Percentiles rank a stretch among this genome's conserved stretches.
These are phyloP conservation scores for Mirza zaza DNA, from an alignment of 2,113 vertebrate species.

Conservation along the genomic window DNA sequence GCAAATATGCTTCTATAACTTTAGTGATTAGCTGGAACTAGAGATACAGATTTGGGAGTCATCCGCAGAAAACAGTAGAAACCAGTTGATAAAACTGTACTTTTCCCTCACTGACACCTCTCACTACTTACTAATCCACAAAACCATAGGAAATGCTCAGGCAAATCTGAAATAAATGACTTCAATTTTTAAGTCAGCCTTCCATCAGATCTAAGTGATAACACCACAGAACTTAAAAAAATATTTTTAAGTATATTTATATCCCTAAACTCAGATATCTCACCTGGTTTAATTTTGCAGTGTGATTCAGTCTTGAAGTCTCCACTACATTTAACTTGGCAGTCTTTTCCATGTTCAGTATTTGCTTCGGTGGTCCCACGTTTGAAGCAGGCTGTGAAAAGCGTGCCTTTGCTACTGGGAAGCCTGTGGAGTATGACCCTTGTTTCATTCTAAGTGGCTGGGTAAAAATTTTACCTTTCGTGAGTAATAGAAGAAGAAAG, in stretches of 20 bases:
- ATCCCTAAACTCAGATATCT: slow-evolving; percentile 35
- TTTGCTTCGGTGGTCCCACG: not conserved
- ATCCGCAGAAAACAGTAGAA: not conserved
- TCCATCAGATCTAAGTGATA: not conserved
- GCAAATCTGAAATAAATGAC: not conserved
- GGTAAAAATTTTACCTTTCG: slow-evolving; percentile 60
- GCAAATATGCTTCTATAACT: not conserved
- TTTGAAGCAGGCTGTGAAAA: slow-evolving; percentile 50
- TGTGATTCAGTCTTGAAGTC: slow-evolving; percentile 23
- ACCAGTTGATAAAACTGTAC: not conserved
- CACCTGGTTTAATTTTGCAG: slow-evolving; percentile 75
- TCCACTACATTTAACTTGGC: slow-evolving; percentile 13
- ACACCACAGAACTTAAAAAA: not conserved
- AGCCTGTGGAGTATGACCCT: slow-evolving; percentile 18
- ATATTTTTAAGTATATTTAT: not conserved
- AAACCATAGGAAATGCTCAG: not conserved
- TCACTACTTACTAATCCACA: not conserved
- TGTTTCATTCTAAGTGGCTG: slow-evolving; percentile 54
- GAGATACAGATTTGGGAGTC: slow-evolving; percentile 12
- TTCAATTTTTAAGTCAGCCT: not conserved
- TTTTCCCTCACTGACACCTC: not conserved
- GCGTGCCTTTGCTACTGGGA: slow-evolving; percentile 24
- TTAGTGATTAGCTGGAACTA: not conserved
- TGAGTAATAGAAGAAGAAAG: slow-evolving; percentile 51
- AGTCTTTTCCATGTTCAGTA: slow-evolving; percentile 13